Conservation (phyloP, 1,140 invertebrate genomes). For the Drosophila sproati region DNA sequence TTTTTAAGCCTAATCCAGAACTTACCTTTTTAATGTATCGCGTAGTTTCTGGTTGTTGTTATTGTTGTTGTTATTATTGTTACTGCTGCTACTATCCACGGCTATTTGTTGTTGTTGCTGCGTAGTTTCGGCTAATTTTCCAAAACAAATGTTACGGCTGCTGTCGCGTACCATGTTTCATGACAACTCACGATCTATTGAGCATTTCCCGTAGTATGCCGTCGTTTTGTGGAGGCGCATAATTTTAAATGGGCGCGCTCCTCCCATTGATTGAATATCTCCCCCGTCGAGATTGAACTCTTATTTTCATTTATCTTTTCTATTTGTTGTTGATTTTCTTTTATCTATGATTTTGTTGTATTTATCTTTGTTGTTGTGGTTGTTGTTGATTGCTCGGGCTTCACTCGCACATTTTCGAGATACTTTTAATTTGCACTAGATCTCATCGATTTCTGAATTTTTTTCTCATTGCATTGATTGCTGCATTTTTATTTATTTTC, state of each 20-base stretch:
- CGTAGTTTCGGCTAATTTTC: slow-evolving; percentile 99
- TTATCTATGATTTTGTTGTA: slow-evolving; percentile 13
- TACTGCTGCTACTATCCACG: slow-evolving; percentile 72
- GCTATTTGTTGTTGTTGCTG: slow-evolving; percentile 78
- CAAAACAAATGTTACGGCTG: slow-evolving; percentile 99
- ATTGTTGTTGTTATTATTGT: slow-evolving; percentile 30
- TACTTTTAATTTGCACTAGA: slow-evolving; percentile 52
- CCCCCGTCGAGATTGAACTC: slow-evolving; percentile 25
- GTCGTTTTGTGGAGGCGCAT: slow-evolving; percentile 68
- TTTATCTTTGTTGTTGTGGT: too few species aligned
- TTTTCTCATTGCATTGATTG: slow-evolving; percentile 24
- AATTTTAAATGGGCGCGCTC: slow-evolving; percentile 78
- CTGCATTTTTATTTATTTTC: slow-evolving; percentile 31
- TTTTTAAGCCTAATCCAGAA: slow-evolving; percentile 1
- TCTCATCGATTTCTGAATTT: slow-evolving; percentile 36
- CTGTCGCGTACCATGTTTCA: slow-evolving; percentile 98
- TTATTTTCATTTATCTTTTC: not conserved
- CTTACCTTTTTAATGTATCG: slow-evolving; percentile 98
- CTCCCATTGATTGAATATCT: slow-evolving; percentile 64
- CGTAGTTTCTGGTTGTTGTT: slow-evolving; percentile 87
- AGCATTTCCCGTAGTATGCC: slow-evolving; percentile 75
- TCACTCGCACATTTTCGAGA: slow-evolving; percentile 58
- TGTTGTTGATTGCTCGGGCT: not conserved
- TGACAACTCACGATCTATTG: slow-evolving; percentile 71
- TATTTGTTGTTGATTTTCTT: slow-evolving; percentile 16